Evolutionary conservation across 2,888 invertebrate genomes (phyloP).

Genomic region (Aethes cnicana): DNA sequence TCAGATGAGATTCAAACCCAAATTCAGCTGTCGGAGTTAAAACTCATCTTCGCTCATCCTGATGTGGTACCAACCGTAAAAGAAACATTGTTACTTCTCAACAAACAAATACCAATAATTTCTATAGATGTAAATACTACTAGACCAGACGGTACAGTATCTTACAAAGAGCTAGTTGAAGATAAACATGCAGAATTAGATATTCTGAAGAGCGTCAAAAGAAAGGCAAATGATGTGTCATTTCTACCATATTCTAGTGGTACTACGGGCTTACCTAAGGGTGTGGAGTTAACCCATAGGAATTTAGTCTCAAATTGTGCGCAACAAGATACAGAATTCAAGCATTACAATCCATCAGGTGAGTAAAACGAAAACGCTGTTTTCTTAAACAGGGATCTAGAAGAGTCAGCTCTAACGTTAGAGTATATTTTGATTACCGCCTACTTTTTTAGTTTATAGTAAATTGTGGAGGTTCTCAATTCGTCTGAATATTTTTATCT

Average conservation of each 20-base stretch:
- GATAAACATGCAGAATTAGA: constrained; percentile 70
- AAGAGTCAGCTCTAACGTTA: too few relatives aligned
- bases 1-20: constrained; percentile 85
- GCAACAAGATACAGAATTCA: constrained; percentile 56
- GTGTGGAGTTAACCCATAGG: constrained; percentile 84
- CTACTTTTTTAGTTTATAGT: too few relatives aligned
- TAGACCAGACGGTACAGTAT: constrained; percentile 79
- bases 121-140: constrained; percentile 47
- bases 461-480: too few relatives aligned
- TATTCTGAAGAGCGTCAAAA: constrained; percentile 63
- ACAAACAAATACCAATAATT: constrained; percentile 77
- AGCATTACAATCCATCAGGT: constrained; percentile 18
- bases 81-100: constrained; percentile 67
- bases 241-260: constrained; percentile 92
- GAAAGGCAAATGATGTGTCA: constrained; percentile 79
- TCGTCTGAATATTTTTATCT: too few relatives aligned
- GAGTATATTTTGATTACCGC: too few relatives aligned
- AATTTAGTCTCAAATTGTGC: constrained; percentile 77
- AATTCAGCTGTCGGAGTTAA: constrained; percentile 77
- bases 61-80: constrained; percentile 68
- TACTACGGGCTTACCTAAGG: constrained; percentile 92
- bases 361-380: too few relatives aligned
- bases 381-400: too few relatives aligned
- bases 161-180: constrained; percentile 82
- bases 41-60: constrained; percentile 79